A percentile compares a stretch with the other conserved stretches of the same genome.
Conservation (phyloP, 2,113 vertebrate genomes). For the Cettia cetti region DNA sequence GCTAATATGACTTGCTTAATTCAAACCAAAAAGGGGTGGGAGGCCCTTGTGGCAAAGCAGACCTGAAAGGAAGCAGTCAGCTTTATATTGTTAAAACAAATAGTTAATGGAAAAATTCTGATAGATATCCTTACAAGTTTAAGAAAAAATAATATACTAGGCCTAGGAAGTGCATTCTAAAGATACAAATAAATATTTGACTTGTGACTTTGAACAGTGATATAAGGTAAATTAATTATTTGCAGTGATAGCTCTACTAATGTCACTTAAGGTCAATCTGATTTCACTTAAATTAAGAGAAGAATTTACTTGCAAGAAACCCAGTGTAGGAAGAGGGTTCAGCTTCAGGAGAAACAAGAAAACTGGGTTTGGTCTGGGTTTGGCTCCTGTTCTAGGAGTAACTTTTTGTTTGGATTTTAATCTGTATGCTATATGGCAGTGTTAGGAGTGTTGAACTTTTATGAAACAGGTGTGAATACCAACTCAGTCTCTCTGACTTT, state of each 20-base stretch:
- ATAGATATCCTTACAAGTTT: neutral
- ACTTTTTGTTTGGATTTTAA: neutral
- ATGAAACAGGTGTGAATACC: neutral
- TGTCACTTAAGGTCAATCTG: neutral
- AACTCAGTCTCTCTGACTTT: neutral
- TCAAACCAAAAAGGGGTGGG: neutral
- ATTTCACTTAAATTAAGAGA: neutral
- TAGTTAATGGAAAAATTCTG: neutral
- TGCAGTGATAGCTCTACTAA: neutral
- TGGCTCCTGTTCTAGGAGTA: neutral
- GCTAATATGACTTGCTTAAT: neutral
- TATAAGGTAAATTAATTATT: neutral
- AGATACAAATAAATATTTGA: neutral
- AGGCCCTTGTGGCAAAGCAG: accelerated
- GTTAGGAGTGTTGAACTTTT: neutral
- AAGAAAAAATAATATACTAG: neutral
- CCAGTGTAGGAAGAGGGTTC: neutral
- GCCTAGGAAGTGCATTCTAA: neutral
- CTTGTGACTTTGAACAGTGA: neutral
- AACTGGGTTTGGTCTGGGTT: neutral
- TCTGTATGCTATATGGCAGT: neutral
- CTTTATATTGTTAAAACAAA: neutral
- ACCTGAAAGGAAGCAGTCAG: neutral
- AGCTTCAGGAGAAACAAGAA: neutral
- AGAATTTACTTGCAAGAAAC: neutral